Evolutionary conservation across 2,888 invertebrate genomes (phyloP), one percentile per base, ranked within the genome.

Genomic region (Stenchaetothrips biformis): DNA sequence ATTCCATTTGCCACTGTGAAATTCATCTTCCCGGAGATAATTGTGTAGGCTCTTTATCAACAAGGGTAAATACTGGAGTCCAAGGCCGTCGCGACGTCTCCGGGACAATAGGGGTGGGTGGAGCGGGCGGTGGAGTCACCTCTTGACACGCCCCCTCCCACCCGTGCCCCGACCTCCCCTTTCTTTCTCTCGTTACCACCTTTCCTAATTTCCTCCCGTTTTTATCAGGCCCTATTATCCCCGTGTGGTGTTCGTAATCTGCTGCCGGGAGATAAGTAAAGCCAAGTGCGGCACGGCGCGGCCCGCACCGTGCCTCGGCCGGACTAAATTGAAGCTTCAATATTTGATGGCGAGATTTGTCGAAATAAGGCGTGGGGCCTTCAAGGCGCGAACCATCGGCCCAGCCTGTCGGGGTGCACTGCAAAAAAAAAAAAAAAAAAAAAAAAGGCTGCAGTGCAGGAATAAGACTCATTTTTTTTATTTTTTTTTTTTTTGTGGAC

Each of bases 331-430:
- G 67, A 74, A 25, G 67, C 67, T 74, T 74, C 67, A 74, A 74
- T 74, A 74, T 74, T 74, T 74, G 67, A 74, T 74, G 67, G 21
- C 67, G 21, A 74, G 67, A 74, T 74, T 74, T 74, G 67, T 74
- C 8, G 67, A 21, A 25, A 25, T 25, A 25, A 74, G 21, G 67
- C 67, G 67, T 11, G 25, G 67, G 7, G 67, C 21, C n/a, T 21
- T 0, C n/a, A 25, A 74, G 67, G 7, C 21, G 25, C 37, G 37
- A 37, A 37, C 37, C 37, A 37, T 37, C 37, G 37, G 37, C 37
- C 37, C 2, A 37, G 37, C 37, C 37, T 37, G 37, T 4, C 37
- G 37, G 37, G 37, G 37, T 4, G 4, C 37, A 37, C 37, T 37
- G 37, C 37, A 37, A 37, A 37, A 37, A 37, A 1, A 37, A 1